Base-by-base conservation (phyloP, 2,113 vertebrate genomes). In the Calidris pygmaea region DNA sequence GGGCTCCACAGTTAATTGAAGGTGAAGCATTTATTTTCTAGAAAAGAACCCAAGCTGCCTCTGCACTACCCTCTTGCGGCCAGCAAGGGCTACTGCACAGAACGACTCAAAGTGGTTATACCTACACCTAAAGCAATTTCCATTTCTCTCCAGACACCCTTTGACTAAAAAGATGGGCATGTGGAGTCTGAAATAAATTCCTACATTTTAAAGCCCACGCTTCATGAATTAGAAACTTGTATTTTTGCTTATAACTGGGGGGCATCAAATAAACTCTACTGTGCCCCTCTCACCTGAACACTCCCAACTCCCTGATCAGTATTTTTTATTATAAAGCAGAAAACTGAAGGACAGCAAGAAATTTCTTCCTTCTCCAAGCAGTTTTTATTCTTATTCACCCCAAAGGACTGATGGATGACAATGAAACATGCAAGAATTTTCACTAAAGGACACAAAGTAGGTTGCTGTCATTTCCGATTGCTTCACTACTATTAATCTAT, bases 61-160 rank as follows among this genome's bases (percentile, higher is more conserved):
- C 85, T 41, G 9, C 32, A 3, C 32, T 7, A 4, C 52, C 45
- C 82, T 88, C 92, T 73, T 47, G 79, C 9, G 16, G 45, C 67
- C 72, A 11, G 27, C 12, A 18, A 13, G 12, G 32, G 34, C 27
- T 52, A 82, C 39, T 20, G 62, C 72, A 24, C 52, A 39, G 39
- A 43, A 2, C 3, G 17, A 45, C 43, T 9, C 20, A 13, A 18
- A 3, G 4, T 19, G 37, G 19, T 9, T 29, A 18, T 1, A 27
- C 18, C 75, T 7, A 18, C 39, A 8, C 6, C 2, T 4, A 6
- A 3, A 59, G 19, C 1, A 10, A 6, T 23, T 58, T 43, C n/a
- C 7, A 9, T 63, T 83, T 67, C 23, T 70, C 32, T 23, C 70
- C 7, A 45, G 22, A 13, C 18, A 22, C 11, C 12, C 43, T 74